Evolutionary conservation across 2,888 invertebrate genomes (phyloP).

Genomic region (Brenthis daphne): DNA sequence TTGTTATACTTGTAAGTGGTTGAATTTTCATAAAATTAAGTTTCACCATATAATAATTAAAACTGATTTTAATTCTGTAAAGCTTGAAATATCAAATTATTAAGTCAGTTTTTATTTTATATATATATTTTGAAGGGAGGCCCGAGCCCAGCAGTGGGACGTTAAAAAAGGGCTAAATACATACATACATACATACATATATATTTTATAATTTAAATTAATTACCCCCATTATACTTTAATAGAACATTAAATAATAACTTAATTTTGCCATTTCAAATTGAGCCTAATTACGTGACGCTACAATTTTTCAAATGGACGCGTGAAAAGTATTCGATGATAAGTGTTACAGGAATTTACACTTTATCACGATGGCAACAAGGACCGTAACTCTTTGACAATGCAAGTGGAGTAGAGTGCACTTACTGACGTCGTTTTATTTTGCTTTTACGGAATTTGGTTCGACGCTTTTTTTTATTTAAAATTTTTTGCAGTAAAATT

Average conservation of each 20-base stretch:
- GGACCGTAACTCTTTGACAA: not conserved
- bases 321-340: not conserved
- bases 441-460: conserved; percentile 26
- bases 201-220: too few species aligned
- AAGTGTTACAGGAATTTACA: not conserved
- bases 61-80: too few species aligned
- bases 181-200: too few species aligned
- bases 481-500: not conserved
- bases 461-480: not conserved
- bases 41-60: too few species aligned
- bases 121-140: too few species aligned
- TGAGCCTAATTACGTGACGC: conserved; percentile 15
- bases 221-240: not conserved
- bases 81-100: too few species aligned
- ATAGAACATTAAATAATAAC: conserved; percentile 4
- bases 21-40: too few species aligned
- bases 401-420: conserved; percentile 17
- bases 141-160: too few species aligned
- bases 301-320: conserved; percentile 9
- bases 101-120: too few species aligned
- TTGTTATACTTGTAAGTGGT: too few species aligned
- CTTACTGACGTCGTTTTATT: conserved; percentile 26
- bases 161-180: too few species aligned
- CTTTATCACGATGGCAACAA: not conserved
- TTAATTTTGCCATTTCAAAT: conserved; percentile 14